Evolutionary conservation across 1,140 invertebrate species (phyloP).

Genomic region (Drosophila teissieri): DNA sequence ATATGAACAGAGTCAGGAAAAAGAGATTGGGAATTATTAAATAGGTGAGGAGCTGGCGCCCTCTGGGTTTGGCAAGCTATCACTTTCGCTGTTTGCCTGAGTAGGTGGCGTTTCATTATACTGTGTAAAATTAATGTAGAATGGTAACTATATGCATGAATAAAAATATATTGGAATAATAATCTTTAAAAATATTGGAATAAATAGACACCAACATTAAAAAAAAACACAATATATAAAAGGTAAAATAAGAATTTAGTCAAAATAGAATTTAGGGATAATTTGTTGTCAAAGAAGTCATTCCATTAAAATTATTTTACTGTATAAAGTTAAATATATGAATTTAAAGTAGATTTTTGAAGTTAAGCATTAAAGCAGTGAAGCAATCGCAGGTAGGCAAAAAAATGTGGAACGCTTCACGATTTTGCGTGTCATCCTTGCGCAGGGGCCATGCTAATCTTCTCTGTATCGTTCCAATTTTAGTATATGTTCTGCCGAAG

Average conservation of each 20-base stretch:
- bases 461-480: conserved; percentile 96
- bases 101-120: background rate
- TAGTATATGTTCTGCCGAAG: conserved; percentile 92
- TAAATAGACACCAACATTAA: too few relatives aligned
- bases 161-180: too few relatives aligned
- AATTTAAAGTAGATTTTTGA: too few relatives aligned
- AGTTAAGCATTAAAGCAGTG: background rate
- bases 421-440: conserved; percentile 96
- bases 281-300: too few relatives aligned
- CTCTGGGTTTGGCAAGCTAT: background rate
- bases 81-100: background rate
- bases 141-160: too few relatives aligned
- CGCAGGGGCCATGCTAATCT: conserved; percentile 97
- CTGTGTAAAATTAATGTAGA: background rate
- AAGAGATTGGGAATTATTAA: background rate
- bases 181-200: too few relatives aligned
- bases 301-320: too few relatives aligned
- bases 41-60: background rate
- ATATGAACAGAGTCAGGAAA: background rate
- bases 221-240: too few relatives aligned
- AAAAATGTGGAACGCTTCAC: conserved; percentile 94
- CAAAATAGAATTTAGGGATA: too few relatives aligned
- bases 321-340: too few relatives aligned
- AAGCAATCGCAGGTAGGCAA: conserved; percentile 49
- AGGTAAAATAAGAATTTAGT: too few relatives aligned